Percentiles rank a stretch among this genome's conserved stretches.
These are phyloP conservation scores for Phocoena sinus DNA, from an alignment of 2,113 vertebrate species.

Conservation along the genomic window DNA sequence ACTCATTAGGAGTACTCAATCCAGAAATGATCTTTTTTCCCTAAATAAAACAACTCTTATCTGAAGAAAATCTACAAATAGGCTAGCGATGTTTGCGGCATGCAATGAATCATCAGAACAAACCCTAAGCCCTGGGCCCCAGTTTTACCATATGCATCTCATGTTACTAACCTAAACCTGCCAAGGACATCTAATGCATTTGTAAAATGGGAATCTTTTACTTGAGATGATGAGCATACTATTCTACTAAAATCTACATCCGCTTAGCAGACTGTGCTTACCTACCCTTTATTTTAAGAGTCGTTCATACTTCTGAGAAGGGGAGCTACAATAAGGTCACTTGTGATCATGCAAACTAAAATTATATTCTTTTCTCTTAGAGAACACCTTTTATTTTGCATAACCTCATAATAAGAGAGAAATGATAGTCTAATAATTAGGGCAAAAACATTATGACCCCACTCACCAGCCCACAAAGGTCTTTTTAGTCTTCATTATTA, in stretches of 20 bases:
- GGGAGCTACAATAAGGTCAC: constrained; percentile 26
- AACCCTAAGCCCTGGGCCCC: constrained; percentile 56
- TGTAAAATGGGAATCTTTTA: constrained; percentile 71
- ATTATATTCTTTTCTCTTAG: constrained; percentile 66
- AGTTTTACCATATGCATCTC: constrained; percentile 61
- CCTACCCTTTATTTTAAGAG: constrained; percentile 64
- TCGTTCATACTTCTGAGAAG: constrained; percentile 55
- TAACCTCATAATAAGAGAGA: not conserved
- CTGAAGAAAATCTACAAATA: constrained; percentile 36
- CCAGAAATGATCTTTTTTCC: constrained; percentile 57
- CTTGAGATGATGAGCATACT: constrained; percentile 67
- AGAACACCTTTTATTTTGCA: constrained; percentile 26
- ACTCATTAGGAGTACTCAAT: constrained; percentile 65
- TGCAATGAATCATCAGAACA: constrained; percentile 65
- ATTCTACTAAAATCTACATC: constrained; percentile 66
- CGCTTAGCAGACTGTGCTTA: constrained; percentile 68
- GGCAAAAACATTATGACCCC: not conserved
- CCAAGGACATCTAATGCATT: constrained; percentile 70
- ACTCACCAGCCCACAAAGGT: not conserved
- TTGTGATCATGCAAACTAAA: constrained; percentile 19
- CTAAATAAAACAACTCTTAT: constrained; percentile 68
- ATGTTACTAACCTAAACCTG: constrained; percentile 70
- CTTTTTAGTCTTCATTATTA: constrained; percentile 21
- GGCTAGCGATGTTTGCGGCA: not conserved
- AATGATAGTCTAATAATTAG: not conserved